These are phyloP conservation scores for Amphimallon solstitiale DNA, from an alignment of 2,888 invertebrate species.

Conservation along the genomic window DNA sequence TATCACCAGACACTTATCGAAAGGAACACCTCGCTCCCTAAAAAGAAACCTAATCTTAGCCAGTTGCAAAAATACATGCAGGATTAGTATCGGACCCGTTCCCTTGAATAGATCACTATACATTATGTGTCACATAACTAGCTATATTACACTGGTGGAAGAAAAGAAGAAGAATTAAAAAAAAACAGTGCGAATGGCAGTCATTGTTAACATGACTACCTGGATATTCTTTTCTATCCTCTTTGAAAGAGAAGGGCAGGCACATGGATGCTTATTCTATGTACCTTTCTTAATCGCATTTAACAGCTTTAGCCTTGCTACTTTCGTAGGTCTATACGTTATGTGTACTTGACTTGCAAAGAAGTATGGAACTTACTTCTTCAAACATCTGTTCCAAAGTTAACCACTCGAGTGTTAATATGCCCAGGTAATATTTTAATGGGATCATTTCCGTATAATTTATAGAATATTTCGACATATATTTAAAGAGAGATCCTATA, in stretches of 20 bases:
- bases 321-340: conserved; percentile 14
- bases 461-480: background rate
- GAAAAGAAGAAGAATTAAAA: background rate
- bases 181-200: conserved; percentile 21
- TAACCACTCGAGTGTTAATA: conserved; percentile 40
- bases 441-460: conserved; percentile 31
- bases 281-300: conserved; percentile 18
- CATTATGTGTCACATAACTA: conserved; percentile 24
- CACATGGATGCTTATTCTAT: conserved; percentile 3
- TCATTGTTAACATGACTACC: conserved; percentile 23
- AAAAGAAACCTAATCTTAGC: conserved; percentile 32
- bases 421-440: conserved; percentile 37
- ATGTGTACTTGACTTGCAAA: conserved; percentile 13
- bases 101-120: background rate
- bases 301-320: conserved; percentile 14
- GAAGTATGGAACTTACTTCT: background rate
- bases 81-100: conserved; percentile 26
- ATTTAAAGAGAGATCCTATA: background rate
- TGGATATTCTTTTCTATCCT: conserved; percentile 8
- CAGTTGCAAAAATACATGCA: conserved; percentile 37
- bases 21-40: background rate
- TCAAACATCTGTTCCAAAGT: conserved; percentile 37
- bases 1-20: background rate
- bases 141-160: conserved; percentile 24
- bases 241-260: background rate